Percentiles rank a stretch among this genome's conserved stretches.
phyloP scores from a whole-genome alignment of 1,140 invertebrate species.

The Drosophila willistoni region DNA sequence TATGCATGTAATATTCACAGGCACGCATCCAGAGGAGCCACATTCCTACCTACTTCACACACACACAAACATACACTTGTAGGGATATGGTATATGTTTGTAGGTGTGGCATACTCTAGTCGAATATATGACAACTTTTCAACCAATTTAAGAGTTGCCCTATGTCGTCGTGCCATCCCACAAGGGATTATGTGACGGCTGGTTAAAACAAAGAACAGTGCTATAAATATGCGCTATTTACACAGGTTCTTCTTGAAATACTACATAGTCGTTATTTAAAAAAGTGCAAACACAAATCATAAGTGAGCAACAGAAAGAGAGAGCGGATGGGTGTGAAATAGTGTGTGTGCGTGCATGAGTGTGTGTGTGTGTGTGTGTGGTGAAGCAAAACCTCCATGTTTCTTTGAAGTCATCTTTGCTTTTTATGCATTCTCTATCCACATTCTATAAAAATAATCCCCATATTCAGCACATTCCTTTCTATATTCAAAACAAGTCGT shows the following conservation, averaged over 20 bases:
- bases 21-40: constrained; percentile 15
- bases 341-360: background rate
- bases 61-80: background rate
- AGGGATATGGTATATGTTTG: background rate
- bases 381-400: too few species aligned
- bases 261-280: constrained; percentile 18
- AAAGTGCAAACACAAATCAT: constrained; percentile 18
- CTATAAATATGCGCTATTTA: constrained; percentile 24
- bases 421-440: too few species aligned
- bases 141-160: constrained; percentile 23
- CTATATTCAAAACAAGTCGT: background rate
- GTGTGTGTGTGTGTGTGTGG: background rate
- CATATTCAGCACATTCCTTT: background rate
- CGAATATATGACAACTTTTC: constrained; percentile 22
- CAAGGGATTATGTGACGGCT: constrained; percentile 18
- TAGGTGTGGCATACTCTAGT: constrained; percentile 19
- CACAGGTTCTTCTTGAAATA: constrained; percentile 15
- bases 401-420: background rate
- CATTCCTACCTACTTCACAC: constrained; percentile 7
- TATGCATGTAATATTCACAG: constrained; percentile 6
- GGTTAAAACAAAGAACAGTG: constrained; percentile 11
- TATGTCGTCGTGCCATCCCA: constrained; percentile 11
- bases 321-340: background rate
- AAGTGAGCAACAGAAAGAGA: background rate
- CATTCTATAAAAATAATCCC: constrained; percentile 2